Evolutionary conservation across 2,888 invertebrate species (phyloP).

Genomic region (Lottia scabra): DNA sequence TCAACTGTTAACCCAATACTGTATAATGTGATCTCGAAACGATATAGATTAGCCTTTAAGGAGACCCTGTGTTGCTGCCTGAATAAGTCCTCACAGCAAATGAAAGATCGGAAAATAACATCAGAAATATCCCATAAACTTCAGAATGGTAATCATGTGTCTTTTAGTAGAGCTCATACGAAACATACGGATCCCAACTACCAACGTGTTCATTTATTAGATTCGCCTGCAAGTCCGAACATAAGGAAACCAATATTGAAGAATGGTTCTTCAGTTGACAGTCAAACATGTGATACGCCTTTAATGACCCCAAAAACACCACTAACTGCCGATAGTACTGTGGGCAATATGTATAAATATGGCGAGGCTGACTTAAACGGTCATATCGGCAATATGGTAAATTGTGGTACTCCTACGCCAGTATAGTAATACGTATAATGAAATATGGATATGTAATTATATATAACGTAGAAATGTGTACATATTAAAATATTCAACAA

Average conservation of each 20-base stretch:
- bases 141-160: neutral
- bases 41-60: slow-evolving; percentile 93
- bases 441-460: no score
- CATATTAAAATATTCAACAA: no score
- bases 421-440: no score
- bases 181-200: neutral
- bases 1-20: slow-evolving; percentile 94
- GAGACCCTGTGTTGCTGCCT: slow-evolving; percentile 70
- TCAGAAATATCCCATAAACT: no score
- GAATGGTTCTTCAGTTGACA: neutral
- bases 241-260: neutral
- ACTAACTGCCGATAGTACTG: no score
- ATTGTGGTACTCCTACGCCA: no score
- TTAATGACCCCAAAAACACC: neutral
- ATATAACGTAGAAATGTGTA: no score
- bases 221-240: neutral
- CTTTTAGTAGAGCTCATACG: neutral
- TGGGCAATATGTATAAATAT: no score
- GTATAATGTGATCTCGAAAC: slow-evolving; percentile 94
- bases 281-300: neutral
- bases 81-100: no score
- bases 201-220: neutral
- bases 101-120: no score
- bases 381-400: no score
- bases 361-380: no score